phyloP scores from a whole-genome alignment of 2,113 vertebrate genomes.

The Alces alces region DNA sequence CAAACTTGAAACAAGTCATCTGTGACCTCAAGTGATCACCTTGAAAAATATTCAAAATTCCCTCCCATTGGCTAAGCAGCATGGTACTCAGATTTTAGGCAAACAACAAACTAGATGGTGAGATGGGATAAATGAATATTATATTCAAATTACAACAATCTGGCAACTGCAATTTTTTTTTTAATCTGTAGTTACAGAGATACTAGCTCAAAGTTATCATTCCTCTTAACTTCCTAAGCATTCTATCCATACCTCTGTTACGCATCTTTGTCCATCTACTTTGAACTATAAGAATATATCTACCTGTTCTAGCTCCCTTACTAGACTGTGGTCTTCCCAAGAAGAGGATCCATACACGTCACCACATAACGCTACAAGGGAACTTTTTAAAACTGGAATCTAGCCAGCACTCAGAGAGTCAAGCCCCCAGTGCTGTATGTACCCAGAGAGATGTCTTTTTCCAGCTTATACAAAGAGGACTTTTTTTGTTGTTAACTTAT shows the following conservation, averaged over 20 bases:
- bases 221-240: background rate
- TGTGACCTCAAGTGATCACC: constrained; percentile 48
- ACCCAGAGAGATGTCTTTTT: background rate
- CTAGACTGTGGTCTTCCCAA: background rate
- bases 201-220: background rate
- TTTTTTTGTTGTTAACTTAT: background rate
- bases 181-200: background rate
- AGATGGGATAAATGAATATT: background rate
- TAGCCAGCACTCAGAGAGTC: background rate
- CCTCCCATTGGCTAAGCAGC: background rate
- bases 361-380: background rate
- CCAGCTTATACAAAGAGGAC: background rate
- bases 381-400: background rate
- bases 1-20: constrained; percentile 60
- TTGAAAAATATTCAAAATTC: constrained; percentile 26
- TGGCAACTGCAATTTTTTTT: background rate
- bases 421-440: background rate
- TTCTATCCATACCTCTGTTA: background rate
- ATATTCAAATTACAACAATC: background rate
- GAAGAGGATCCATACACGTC: background rate
- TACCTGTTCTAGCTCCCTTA: background rate
- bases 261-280: background rate
- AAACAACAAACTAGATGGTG: background rate
- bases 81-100: background rate
- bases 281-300: background rate